Conservation (phyloP, 2,888 invertebrate species). For the Ormyrus pomaceus region DNA sequence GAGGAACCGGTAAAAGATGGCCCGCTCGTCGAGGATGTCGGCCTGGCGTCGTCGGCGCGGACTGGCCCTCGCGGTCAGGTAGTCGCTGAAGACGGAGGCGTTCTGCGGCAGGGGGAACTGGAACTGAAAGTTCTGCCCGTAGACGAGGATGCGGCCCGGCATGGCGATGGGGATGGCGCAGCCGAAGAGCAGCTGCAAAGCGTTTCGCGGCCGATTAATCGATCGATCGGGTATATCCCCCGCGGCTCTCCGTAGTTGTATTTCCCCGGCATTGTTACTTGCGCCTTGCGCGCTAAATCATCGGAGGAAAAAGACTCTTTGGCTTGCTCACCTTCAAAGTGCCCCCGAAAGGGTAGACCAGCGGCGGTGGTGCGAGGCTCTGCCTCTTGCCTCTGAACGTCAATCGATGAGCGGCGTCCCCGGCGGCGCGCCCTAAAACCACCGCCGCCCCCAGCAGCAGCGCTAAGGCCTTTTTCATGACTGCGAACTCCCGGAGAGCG, state of each 20-base stretch:
- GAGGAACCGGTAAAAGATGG: slow-evolving; percentile 71
- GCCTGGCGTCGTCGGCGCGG: slow-evolving; percentile 60
- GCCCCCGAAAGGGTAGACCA: slow-evolving; percentile 78
- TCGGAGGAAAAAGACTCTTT: background rate
- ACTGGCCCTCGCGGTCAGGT: slow-evolving; percentile 73
- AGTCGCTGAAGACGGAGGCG: slow-evolving; percentile 76
- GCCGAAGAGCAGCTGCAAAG: slow-evolving; percentile 79
- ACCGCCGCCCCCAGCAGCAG: background rate
- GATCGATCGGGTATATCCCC: too few species aligned
- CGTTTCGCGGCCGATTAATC: too few species aligned
- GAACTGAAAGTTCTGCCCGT: slow-evolving; percentile 82
- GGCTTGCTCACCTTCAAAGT: slow-evolving; percentile 77
- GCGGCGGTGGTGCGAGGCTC: slow-evolving; percentile 72
- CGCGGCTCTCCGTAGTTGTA: too few species aligned
- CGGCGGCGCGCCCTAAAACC: background rate
- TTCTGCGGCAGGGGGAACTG: slow-evolving; percentile 80
- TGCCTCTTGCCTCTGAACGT: slow-evolving; percentile 56
- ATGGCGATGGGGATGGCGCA: slow-evolving; percentile 79
- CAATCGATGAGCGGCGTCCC: background rate
- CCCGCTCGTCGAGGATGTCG: slow-evolving; percentile 61
- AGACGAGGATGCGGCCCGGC: slow-evolving; percentile 77
- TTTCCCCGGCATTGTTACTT: too few species aligned
- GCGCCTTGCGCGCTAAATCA: too few species aligned
- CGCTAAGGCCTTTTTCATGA: slow-evolving; percentile 13
- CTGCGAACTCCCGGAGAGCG: background rate